Evolutionary conservation across 2,113 vertebrate genomes (phyloP), one percentile per base, ranked within the genome.

Genomic region (Cichladusa arquata): DNA sequence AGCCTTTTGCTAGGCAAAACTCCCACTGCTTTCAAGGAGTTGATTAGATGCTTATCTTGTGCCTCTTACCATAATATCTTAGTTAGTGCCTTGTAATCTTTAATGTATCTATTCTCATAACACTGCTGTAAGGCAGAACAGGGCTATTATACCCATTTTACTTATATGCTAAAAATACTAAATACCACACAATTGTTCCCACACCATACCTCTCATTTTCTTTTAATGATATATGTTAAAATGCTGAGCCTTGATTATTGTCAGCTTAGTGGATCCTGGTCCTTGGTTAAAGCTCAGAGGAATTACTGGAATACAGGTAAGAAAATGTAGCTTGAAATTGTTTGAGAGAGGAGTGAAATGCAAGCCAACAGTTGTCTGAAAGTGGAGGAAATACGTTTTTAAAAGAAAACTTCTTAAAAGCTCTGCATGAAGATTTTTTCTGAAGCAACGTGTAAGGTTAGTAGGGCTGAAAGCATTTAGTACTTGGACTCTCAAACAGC

Each of bases 41-140:
- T 89, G 83, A 78, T 95, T 92, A 95, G 96, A 95, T 96, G 69
- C 65, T 92, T 95, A 93, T 97, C 95, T 93, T 78, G 53, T 72
- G 56, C 70, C 29, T 92, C 50, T 97, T 95, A 92, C 91, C 84
- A 81, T 89, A 92, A 40, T 80, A 64, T 95, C 72, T 84, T 87
- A 60, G 48, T 89, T 91, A 57, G 64, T 86, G 62, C 66, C 81
- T 88, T 84, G 65, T 91, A 89, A 82, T 95, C 88, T 97, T 89
- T 89, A 81, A 79, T 92, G 86, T 67, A 44, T 95, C 86, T 97
- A 11, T 83, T 95, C 86, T 93, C 83, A 86, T 88, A 95, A 84
- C 72, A 76, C 60, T 87, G 94, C 91, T 95, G 65, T 84, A 79
- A 93, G 96, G 94, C 93, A 97, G 65, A 91, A 73, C 81, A 91